phyloP scores from a whole-genome alignment of 2,888 invertebrate species.

The Diloba caeruleocephala region DNA sequence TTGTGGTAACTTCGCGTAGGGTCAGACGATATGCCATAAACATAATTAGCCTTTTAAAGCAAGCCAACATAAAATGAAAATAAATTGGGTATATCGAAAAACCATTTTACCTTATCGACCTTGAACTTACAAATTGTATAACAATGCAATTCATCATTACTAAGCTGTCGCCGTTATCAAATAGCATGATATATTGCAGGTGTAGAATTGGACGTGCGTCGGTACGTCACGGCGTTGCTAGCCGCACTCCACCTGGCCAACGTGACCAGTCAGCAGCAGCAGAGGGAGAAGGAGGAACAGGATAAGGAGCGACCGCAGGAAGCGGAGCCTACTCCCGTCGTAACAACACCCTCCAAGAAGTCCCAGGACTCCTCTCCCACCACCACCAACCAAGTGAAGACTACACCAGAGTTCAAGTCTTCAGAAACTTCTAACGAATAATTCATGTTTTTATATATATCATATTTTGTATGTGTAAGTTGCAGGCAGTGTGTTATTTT shows the following conservation, averaged over 20 bases:
- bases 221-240: conserved; percentile 79
- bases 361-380: conserved; percentile 64
- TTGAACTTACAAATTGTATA: conserved; percentile 11
- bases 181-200: conserved; percentile 60
- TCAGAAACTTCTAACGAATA: conserved; percentile 60
- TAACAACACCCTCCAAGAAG: conserved; percentile 52
- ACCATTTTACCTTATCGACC: conserved; percentile 17
- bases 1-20: too few species aligned
- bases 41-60: conserved; percentile 4
- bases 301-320: conserved; percentile 41
- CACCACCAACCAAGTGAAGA: conserved; percentile 71
- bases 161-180: conserved; percentile 6
- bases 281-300: conserved; percentile 57
- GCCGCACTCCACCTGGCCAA: conserved; percentile 82
- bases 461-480: conserved; percentile 27
- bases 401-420: conserved; percentile 81
- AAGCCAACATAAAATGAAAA: neutral
- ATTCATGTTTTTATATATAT: conserved; percentile 44
- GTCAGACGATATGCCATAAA: too few species aligned
- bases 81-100: conserved; percentile 11
- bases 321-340: conserved; percentile 59
- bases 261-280: conserved; percentile 77
- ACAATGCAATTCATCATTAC: conserved; percentile 13
- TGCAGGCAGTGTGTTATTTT: conserved; percentile 27
- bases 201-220: conserved; percentile 80